Evolutionary conservation across 2,113 vertebrate species (phyloP).

Genomic region (Xiphorhynchus elegans): DNA sequence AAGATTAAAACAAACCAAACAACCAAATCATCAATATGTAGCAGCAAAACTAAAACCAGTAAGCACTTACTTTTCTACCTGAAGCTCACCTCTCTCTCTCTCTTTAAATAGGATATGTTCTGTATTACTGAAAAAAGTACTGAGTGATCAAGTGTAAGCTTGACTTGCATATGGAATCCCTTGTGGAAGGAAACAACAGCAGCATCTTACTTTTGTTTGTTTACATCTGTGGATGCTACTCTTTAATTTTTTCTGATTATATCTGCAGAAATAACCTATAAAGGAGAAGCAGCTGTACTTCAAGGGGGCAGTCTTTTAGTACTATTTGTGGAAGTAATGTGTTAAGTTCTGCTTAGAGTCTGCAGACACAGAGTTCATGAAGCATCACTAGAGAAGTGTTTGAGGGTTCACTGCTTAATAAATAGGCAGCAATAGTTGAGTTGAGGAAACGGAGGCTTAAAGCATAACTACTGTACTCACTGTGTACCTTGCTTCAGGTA

Average conservation of each 20-base stretch:
- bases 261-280: not conserved
- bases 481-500: not conserved
- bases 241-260: not conserved
- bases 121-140: not conserved
- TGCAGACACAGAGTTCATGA: not conserved
- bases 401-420: not conserved
- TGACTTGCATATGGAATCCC: conserved; percentile 24
- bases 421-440: not conserved
- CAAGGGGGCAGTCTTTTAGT: not conserved
- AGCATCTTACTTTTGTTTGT: not conserved
- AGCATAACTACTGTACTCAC: rapidly evolving
- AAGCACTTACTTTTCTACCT: not conserved
- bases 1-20: not conserved
- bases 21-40: not conserved
- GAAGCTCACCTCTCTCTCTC: not conserved
- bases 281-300: not conserved
- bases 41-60: not conserved
- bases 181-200: not conserved
- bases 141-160: not conserved
- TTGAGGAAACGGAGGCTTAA: not conserved
- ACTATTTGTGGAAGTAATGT: not conserved
- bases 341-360: not conserved
- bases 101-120: not conserved
- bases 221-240: not conserved
- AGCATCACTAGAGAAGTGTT: not conserved